phyloP scores from a whole-genome alignment of 1,140 invertebrate species.

The Drosophila varians region DNA sequence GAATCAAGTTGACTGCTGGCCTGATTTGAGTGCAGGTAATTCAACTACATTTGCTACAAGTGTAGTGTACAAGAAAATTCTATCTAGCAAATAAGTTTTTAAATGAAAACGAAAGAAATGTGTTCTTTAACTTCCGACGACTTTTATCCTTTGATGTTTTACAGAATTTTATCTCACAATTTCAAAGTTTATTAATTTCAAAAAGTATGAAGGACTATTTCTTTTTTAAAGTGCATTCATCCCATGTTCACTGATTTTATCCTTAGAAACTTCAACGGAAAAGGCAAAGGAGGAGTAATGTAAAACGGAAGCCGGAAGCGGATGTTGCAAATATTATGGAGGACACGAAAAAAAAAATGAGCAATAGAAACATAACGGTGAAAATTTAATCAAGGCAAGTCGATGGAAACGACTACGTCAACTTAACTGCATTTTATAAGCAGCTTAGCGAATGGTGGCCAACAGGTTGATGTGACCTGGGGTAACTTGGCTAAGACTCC shows the following conservation, averaged over 20 bases:
- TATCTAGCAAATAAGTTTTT: too few species aligned
- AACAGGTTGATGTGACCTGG: slow-evolving; percentile 56
- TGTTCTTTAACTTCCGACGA: too few species aligned
- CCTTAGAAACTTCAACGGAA: slow-evolving; percentile 2
- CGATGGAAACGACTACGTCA: slow-evolving; percentile 48
- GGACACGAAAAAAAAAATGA: slow-evolving; percentile 43
- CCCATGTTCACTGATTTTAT: slow-evolving; percentile 4
- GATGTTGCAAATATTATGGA: slow-evolving; percentile 76
- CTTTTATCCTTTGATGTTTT: too few species aligned
- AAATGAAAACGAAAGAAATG: too few species aligned
- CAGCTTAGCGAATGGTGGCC: slow-evolving; percentile 54
- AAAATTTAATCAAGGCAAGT: slow-evolving; percentile 79
- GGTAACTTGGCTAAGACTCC: slow-evolving; percentile 8
- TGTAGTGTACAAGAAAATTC: too few species aligned
- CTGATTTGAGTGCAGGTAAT: slow-evolving; percentile 74
- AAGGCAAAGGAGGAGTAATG: slow-evolving; percentile 41
- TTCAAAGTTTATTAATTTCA: too few species aligned
- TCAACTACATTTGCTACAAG: slow-evolving; percentile 35
- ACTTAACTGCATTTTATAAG: slow-evolving; percentile 72
- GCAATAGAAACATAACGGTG: slow-evolving; percentile 71
- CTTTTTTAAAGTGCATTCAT: slow-evolving; percentile 4
- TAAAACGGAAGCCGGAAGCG: slow-evolving; percentile 76
- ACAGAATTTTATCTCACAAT: too few species aligned
- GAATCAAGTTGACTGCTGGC: slow-evolving; percentile 58
- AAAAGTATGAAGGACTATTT: background rate